Conservation (phyloP, 1,140 invertebrate species). For the Arion vulgaris region DNA sequence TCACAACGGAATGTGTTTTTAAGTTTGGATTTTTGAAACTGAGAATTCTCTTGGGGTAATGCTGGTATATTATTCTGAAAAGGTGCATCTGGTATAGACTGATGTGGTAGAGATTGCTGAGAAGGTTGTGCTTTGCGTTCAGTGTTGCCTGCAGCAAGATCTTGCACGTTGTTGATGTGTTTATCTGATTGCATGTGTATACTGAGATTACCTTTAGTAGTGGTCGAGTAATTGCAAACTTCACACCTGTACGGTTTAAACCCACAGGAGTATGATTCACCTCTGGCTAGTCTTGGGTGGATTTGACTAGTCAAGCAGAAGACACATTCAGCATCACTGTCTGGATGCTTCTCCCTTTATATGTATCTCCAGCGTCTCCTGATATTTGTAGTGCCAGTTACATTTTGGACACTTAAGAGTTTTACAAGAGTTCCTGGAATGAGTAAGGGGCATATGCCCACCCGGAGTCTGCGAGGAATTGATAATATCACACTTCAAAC, state of each 20-base stretch:
- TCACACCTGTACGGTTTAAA: slow-evolving; percentile 92
- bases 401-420: slow-evolving; percentile 99
- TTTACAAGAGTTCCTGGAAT: slow-evolving; percentile 95
- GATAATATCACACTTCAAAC: slow-evolving; percentile 93
- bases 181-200: slow-evolving; percentile 99
- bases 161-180: slow-evolving; percentile 99
- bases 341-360: slow-evolving; percentile 99
- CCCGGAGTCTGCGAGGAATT: slow-evolving; percentile 87
- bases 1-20: slow-evolving; percentile 97
- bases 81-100: not conserved
- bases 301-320: slow-evolving; percentile 98
- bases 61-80: not conserved
- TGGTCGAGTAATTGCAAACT: slow-evolving; percentile 99
- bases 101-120: slow-evolving; percentile 27
- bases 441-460: slow-evolving; percentile 74
- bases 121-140: slow-evolving; percentile 46
- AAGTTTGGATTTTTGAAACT: slow-evolving; percentile 79
- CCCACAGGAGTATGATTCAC: slow-evolving; percentile 98
- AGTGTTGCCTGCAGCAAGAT: slow-evolving; percentile 78
- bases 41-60: slow-evolving; percentile 36
- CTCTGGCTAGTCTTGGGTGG: slow-evolving; percentile 95
- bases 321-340: slow-evolving; percentile 92
- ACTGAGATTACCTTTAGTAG: slow-evolving; percentile 99
- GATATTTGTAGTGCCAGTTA: slow-evolving; percentile 99
- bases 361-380: slow-evolving; percentile 99